Evolutionary conservation across 2,888 invertebrate genomes (phyloP).

Genomic region (Sphaeridia pumilis): DNA sequence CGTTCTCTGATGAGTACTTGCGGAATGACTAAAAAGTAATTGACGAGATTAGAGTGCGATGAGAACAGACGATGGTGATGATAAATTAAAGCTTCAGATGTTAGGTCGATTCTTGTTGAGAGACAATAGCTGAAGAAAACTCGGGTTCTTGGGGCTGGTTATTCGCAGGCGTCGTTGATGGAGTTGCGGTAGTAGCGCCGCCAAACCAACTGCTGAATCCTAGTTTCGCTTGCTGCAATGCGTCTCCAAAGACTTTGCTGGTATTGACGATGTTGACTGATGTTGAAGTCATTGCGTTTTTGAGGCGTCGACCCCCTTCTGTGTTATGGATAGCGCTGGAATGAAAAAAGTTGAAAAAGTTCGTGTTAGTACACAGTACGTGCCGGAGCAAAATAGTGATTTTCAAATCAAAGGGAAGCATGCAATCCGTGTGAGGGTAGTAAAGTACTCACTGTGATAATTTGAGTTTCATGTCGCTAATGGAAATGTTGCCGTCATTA

Average conservation of each 20-base stretch:
- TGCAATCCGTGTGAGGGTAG: background rate
- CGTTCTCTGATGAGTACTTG: no score
- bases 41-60: no score
- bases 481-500: constrained; percentile 84
- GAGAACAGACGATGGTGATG: no score
- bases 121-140: no score
- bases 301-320: constrained; percentile 83
- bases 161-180: no score
- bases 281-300: constrained; percentile 82
- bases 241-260: constrained; percentile 64
- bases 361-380: background rate
- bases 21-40: no score
- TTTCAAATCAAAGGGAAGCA: background rate
- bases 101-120: no score
- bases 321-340: constrained; percentile 83
- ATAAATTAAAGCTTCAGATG: no score
- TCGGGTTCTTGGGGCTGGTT: no score
- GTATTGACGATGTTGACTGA: constrained; percentile 77
- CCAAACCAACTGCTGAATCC: constrained; percentile 81
- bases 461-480: constrained; percentile 84
- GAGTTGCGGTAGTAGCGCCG: constrained; percentile 47
- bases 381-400: background rate
- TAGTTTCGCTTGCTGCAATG: constrained; percentile 74
- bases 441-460: constrained; percentile 58
- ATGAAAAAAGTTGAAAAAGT: constrained; percentile 5